Evolutionary conservation across 2,888 invertebrate species (phyloP), one percentile per base, ranked within the genome.

Genomic region (Scaeva pyrastri): DNA sequence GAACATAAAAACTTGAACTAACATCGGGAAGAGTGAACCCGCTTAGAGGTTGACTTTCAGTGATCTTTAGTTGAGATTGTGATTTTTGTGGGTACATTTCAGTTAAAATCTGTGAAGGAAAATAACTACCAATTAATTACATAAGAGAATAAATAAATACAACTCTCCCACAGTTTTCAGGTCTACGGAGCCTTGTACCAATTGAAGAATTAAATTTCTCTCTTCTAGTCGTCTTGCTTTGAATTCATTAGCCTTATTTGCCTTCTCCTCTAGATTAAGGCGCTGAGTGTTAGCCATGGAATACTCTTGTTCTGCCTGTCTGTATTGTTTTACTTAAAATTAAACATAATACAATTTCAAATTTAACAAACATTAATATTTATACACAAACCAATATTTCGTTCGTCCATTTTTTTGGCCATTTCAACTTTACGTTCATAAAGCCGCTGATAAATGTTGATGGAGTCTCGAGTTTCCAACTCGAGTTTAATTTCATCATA

Each of bases 321-420:
- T 41, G 16, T 82, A 86, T 45, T 56, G 50, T 19, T 71, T 74
- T 0, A 80, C 84, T 85, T 8, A 50, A 56, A 66, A 50, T 26
- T 31, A 1, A 21, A 43, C n/a, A 26, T 1, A 21, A 4, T 1
- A 7, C 7, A 36, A 19, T 16, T 23, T 16, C 39, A 16, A 48
- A 11, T 39, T 12, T 41, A 55, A 62, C 26, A 39, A 16, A 11
- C 19, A 2, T 6, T 45, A 56, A 36, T 2, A 19, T 39, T 43
- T 16, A 14, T 11, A 68, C 1, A 8, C 12, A 14, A 26, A 81
- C 85, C 82, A 64, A 86, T 77, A 16, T 70, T 43, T 55, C 86
- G 68, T 39, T 60, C 50, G n/a, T 86, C 86, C 82, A 86, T 77
- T 58, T 68, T 78, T 11, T 41, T 73, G 0, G 82, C 82, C n/a